Conservation (phyloP, 2,888 invertebrate species). For the Dinocampus coccinellae region DNA sequence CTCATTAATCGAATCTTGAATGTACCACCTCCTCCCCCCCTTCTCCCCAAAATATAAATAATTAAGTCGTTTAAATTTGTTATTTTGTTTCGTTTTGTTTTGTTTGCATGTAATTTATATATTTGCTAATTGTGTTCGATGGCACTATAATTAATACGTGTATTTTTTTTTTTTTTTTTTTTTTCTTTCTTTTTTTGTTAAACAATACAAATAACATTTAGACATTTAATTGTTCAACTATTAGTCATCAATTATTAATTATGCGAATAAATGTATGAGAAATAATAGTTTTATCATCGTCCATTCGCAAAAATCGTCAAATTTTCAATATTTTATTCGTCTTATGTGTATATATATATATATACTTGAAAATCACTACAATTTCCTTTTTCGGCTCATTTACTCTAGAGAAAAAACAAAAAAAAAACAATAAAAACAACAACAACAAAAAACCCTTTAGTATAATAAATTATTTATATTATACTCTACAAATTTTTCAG, state of each 20-base stretch:
- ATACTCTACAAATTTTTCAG: constrained; percentile 20
- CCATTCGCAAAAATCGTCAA: background rate
- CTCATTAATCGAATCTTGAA: constrained; percentile 41
- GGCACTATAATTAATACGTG: constrained; percentile 31
- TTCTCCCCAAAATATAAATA: constrained; percentile 29
- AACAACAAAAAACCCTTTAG: no score
- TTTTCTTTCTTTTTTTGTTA: no score
- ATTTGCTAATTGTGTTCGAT: constrained; percentile 27
- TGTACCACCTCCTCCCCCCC: no score
- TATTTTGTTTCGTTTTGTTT: no score
- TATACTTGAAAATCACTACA: background rate
- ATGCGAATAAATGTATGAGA: background rate
- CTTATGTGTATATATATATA: background rate
- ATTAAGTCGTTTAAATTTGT: constrained; percentile 15
- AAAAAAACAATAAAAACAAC: no score
- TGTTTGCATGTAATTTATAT: background rate
- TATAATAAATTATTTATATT: constrained; percentile 8
- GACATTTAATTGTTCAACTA: background rate
- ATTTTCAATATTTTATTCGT: background rate
- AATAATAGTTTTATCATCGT: background rate
- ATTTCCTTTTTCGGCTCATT: constrained; percentile 1
- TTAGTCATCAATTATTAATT: background rate
- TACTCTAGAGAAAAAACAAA: constrained; percentile 3
- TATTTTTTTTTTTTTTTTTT: no score
- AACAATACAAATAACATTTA: constrained; percentile 1